Evolutionary conservation across 2,113 vertebrate species (phyloP).

Genomic region (Tamias sibiricus): DNA sequence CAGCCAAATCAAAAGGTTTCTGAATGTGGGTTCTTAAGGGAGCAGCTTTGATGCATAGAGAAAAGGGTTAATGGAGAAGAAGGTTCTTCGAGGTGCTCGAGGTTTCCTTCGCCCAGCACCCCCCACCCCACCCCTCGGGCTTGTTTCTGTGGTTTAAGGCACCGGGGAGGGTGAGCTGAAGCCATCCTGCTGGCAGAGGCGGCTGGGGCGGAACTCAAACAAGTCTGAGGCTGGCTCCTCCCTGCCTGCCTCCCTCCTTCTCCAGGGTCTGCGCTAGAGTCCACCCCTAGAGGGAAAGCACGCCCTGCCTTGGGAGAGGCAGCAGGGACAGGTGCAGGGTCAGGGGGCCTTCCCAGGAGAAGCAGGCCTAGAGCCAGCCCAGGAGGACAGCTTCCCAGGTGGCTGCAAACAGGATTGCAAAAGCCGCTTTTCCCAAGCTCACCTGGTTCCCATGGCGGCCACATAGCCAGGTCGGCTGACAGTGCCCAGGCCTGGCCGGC

Average conservation of each 20-base stretch:
- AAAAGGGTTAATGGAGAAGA: background rate
- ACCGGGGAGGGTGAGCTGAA: background rate
- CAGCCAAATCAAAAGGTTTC: background rate
- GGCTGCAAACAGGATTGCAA: background rate
- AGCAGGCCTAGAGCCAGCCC: background rate
- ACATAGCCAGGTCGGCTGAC: background rate
- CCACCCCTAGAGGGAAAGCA: background rate
- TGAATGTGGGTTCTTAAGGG: background rate
- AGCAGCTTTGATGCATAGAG: background rate
- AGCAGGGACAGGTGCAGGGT: background rate
- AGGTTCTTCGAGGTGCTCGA: background rate
- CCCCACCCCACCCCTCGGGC: background rate
- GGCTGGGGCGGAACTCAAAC: background rate
- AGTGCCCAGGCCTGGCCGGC: background rate
- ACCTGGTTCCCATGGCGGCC: background rate
- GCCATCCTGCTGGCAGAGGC: background rate
- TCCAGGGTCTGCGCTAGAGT: background rate
- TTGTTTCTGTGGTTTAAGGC: background rate
- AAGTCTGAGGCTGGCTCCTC: background rate
- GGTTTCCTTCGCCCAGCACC: rapidly evolving
- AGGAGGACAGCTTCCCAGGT: background rate
- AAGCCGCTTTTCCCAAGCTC: background rate
- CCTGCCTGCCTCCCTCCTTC: too few species aligned
- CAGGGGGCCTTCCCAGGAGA: background rate
- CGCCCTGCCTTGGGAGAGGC: background rate